Evolutionary conservation across 1,140 invertebrate species (phyloP).

Genomic region (Drosophila santomea): DNA sequence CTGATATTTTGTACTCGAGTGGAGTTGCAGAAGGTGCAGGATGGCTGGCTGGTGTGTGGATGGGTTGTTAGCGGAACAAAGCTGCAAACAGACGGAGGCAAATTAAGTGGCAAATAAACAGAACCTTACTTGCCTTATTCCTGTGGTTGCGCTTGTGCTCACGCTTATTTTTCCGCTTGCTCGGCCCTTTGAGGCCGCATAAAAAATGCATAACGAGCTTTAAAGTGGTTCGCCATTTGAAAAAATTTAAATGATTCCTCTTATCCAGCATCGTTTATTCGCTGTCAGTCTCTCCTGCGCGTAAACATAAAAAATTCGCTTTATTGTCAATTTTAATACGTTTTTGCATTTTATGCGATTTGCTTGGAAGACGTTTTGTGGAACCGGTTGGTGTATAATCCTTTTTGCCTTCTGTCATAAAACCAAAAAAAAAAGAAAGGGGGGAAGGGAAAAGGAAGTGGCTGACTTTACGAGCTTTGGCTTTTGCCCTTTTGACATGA

Average conservation of each 20-base stretch:
- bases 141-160: constrained; percentile 32
- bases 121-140: constrained; percentile 54
- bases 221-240: constrained; percentile 66
- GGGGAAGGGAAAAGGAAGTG: constrained; percentile 10
- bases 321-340: constrained; percentile 83
- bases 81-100: constrained; percentile 69
- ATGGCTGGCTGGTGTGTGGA: neutral
- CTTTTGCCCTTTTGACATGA: constrained; percentile 74
- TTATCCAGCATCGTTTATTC: constrained; percentile 7
- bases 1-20: constrained; percentile 73
- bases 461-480: constrained; percentile 65
- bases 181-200: constrained; percentile 51
- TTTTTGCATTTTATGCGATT: constrained; percentile 80
- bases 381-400: constrained; percentile 37
- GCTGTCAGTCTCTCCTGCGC: constrained; percentile 23
- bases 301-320: constrained; percentile 78
- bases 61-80: neutral
- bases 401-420: constrained; percentile 59
- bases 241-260: constrained; percentile 58
- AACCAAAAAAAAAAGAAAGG: constrained; percentile 24
- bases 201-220: constrained; percentile 77
- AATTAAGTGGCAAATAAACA: constrained; percentile 82
- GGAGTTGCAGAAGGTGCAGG: constrained; percentile 38
- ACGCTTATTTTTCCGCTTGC: constrained; percentile 35
- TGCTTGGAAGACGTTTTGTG: constrained; percentile 43